A percentile compares a stretch with the other conserved stretches of the same genome.
phyloP scores from a whole-genome alignment of 2,797 vertebrate species.

The Pseudocheirus occidentalis region DNA sequence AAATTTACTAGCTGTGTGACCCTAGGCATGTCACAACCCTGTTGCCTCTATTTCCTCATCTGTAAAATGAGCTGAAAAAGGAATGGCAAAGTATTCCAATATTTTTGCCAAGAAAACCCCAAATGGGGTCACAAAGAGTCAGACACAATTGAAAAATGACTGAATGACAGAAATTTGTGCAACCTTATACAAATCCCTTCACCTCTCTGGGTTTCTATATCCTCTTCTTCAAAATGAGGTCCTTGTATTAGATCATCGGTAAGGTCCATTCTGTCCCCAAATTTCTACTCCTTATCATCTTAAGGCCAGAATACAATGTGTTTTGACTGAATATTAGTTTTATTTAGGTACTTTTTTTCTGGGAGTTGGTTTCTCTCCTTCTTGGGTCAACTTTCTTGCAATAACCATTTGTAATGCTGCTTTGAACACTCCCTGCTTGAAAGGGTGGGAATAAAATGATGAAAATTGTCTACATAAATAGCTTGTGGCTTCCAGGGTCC shows the following conservation, averaged over 20 bases:
- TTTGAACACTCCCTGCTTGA: slow-evolving; percentile 39
- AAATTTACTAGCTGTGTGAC: too few relatives aligned
- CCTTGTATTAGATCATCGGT: not conserved
- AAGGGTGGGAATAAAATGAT: slow-evolving; percentile 12
- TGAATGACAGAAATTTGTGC: not conserved
- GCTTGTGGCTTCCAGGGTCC: slow-evolving; percentile 65
- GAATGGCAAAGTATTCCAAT: not conserved
- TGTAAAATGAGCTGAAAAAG: not conserved
- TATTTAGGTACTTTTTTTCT: slow-evolving; percentile 13
- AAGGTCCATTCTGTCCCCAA: not conserved
- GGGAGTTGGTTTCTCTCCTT: slow-evolving; percentile 15
- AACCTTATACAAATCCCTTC: not conserved
- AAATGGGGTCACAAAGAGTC: not conserved
- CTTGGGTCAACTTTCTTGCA: slow-evolving; percentile 42
- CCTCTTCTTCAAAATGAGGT: not conserved
- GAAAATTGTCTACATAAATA: slow-evolving; percentile 37
- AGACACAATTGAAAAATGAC: not conserved
- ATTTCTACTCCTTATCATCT: not conserved
- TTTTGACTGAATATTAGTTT: slow-evolving; percentile 24
- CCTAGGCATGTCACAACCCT: not conserved
- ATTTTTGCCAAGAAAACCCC: not conserved
- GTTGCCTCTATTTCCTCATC: not conserved
- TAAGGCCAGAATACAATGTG: not conserved
- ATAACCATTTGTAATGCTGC: slow-evolving; percentile 62
- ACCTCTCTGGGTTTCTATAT: not conserved